Evolutionary conservation across 1,140 invertebrate species (phyloP).

Genomic region (Propsilocerus akamusi): DNA sequence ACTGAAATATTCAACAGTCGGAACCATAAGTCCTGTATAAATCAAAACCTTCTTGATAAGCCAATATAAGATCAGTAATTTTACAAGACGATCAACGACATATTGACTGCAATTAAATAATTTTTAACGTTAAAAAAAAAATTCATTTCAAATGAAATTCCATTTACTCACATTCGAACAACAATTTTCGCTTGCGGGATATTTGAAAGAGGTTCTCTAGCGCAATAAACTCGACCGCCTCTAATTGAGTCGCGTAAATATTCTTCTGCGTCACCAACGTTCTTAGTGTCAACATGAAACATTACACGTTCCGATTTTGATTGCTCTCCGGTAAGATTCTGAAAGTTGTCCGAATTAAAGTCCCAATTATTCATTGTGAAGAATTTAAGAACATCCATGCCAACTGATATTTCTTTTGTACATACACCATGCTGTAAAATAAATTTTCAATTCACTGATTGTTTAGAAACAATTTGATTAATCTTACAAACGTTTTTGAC

Average conservation of each 20-base stretch:
- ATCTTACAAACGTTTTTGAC: slow-evolving; percentile 70
- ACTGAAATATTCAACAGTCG: too few relatives aligned
- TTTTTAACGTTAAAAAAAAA: background rate
- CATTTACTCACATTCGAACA: slow-evolving; percentile 45
- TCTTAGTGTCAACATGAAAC: slow-evolving; percentile 46
- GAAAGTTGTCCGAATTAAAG: slow-evolving; percentile 53
- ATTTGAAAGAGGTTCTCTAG: slow-evolving; percentile 63
- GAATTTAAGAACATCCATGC: slow-evolving; percentile 64
- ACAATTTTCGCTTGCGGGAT: slow-evolving; percentile 55
- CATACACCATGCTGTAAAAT: slow-evolving; percentile 50
- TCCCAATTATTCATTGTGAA: slow-evolving; percentile 83
- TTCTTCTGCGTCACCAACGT: slow-evolving; percentile 31
- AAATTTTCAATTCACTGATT: slow-evolving; percentile 6
- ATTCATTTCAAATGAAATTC: background rate
- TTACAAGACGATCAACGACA: slow-evolving; percentile 24
- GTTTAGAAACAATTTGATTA: background rate
- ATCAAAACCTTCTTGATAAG: background rate
- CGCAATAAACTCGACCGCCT: slow-evolving; percentile 55
- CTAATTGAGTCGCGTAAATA: slow-evolving; percentile 48
- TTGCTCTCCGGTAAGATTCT: slow-evolving; percentile 41
- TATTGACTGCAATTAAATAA: slow-evolving; percentile 24
- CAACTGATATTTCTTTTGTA: slow-evolving; percentile 53
- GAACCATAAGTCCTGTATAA: background rate
- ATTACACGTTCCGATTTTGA: slow-evolving; percentile 39
- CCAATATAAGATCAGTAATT: slow-evolving; percentile 18